Evolutionary conservation across 2,888 invertebrate species (phyloP), one percentile per base, ranked within the genome.

Genomic region (Melanostoma scalare): DNA sequence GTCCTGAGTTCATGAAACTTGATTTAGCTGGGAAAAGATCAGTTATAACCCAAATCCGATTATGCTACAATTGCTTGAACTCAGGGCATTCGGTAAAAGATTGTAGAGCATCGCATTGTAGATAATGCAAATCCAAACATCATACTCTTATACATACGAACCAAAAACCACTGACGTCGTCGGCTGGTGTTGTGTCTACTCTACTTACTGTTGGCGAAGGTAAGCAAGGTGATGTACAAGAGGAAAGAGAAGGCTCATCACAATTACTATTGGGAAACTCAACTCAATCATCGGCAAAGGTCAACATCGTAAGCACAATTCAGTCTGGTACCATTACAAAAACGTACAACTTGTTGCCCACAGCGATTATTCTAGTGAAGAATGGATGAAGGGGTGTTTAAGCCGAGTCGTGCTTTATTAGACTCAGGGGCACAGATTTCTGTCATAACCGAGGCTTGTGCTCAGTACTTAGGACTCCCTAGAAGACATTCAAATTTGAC

Each of bases 381-480:
- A n/a, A n/a, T n/a, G n/a, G n/a, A n/a, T n/a, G n/a, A n/a, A n/a
- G n/a, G n/a, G n/a, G n/a, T n/a, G n/a, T n/a, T n/a, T n/a, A n/a
- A n/a, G n/a, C n/a, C n/a, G n/a, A n/a, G n/a, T n/a, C n/a, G n/a
- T n/a, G n/a, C n/a, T n/a, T n/a, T n/a, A n/a, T n/a, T n/a, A n/a
- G n/a, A n/a, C n/a, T n/a, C 67, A 40, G 2, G 56, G 75, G 1
- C 75, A 2, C 75, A 75, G 35, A 6, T 68, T 3, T 58, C 67
- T 8, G 31, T 68, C 1, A 60, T 75, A 33, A 75, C 68, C 8
- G 58, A 75, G 48, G 69, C 55, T 0, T 77, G 61, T 36, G 63
- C 40, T 4, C 61, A 63, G 8, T 71, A 38, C 20, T 55, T 55
- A 38, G 61, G 69, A 2, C 42, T 69, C 1, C 10, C 4, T 5